A percentile compares a stretch with the other conserved stretches of the same genome.
These are phyloP conservation scores for Parnassius apollo DNA, from an alignment of 2,888 invertebrate species.

Conservation along the genomic window DNA sequence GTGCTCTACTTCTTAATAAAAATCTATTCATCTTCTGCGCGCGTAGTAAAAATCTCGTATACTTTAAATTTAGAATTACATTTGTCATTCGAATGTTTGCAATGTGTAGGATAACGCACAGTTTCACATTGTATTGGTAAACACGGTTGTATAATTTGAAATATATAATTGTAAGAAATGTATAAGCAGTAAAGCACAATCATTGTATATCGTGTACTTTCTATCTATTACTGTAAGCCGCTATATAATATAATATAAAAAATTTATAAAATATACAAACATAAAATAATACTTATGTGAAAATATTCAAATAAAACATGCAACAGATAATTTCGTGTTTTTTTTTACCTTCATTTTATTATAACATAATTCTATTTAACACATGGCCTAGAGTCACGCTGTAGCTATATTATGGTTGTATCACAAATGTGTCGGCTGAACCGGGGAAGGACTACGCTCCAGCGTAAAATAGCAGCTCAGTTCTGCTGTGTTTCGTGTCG, in stretches of 20 bases:
- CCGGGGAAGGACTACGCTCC: no score
- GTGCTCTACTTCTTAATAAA: no score
- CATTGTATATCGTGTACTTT: slow-evolving; percentile 40
- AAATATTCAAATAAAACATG: slow-evolving; percentile 48
- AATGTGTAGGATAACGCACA: not conserved
- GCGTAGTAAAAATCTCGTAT: not conserved
- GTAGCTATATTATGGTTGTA: no score
- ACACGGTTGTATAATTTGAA: slow-evolving; percentile 1
- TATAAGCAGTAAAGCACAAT: slow-evolving; percentile 34
- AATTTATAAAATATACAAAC: slow-evolving; percentile 37
- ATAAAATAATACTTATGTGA: slow-evolving; percentile 34
- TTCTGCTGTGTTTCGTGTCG: no score
- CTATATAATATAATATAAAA: slow-evolving; percentile 58
- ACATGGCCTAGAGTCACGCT: no score
- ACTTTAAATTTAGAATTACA: no score
- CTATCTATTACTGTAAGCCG: slow-evolving; percentile 50
- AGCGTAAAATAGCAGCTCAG: no score
- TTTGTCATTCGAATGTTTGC: no score
- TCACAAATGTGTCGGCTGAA: no score
- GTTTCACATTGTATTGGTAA: slow-evolving; percentile 4
- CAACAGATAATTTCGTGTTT: slow-evolving; percentile 37
- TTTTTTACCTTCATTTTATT: slow-evolving; percentile 7
- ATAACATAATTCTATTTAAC: no score
- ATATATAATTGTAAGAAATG: slow-evolving; percentile 14
- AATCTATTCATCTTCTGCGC: no score